Percentiles rank a stretch among this genome's conserved stretches.
phyloP scores from a whole-genome alignment of 2,888 invertebrate genomes.

The Caenorhabditis panamensis region DNA sequence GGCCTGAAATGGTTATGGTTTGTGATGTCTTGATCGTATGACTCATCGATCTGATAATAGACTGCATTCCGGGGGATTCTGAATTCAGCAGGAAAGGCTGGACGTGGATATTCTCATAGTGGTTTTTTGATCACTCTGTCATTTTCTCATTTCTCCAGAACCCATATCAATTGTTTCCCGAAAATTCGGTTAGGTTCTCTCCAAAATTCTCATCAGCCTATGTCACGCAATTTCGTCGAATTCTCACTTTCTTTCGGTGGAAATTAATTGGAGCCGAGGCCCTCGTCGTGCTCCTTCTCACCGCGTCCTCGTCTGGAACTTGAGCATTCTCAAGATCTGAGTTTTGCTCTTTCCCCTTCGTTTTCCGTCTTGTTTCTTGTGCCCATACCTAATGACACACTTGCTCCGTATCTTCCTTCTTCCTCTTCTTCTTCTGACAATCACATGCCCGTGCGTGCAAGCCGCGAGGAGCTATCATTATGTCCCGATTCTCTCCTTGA shows the following conservation, averaged over 20 bases:
- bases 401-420: conserved; percentile 3
- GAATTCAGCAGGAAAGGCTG: too few species aligned
- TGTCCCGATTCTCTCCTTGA: not conserved
- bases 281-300: not conserved
- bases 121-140: too few species aligned
- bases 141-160: too few species aligned
- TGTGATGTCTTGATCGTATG: not conserved
- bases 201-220: not conserved
- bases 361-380: not conserved
- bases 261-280: conserved; percentile 38
- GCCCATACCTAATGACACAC: conserved; percentile 48
- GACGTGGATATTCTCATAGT: too few species aligned
- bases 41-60: not conserved
- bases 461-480: not conserved
- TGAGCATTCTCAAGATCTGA: conserved; percentile 29
- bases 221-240: conserved; percentile 2
- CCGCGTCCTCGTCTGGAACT: conserved; percentile 35
- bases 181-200: not conserved
- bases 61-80: too few species aligned
- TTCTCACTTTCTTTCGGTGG: not conserved
- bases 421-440: conserved; percentile 7
- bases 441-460: conserved; percentile 34
- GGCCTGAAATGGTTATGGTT: not conserved
- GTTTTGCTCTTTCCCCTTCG: conserved; percentile 26
- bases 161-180: conserved; percentile 1